phyloP scores from a whole-genome alignment of 2,797 vertebrate species.

The Diplodus sargus region DNA sequence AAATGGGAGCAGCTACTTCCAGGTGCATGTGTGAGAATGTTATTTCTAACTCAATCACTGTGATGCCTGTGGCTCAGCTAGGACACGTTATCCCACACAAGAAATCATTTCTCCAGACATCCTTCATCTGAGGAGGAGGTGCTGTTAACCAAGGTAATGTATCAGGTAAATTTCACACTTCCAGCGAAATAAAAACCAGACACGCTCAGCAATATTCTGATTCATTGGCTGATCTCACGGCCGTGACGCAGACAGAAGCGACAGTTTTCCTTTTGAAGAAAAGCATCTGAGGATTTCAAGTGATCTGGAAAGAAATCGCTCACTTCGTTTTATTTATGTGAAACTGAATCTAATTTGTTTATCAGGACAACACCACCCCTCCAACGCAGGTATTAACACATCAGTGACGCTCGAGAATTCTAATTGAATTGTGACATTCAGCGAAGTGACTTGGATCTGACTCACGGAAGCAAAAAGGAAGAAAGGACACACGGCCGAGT shows the following conservation, averaged over 20 bases:
- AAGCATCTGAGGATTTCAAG: not conserved
- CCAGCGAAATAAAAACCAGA: constrained; percentile 23
- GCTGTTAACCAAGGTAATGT: constrained; percentile 34
- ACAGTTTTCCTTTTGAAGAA: constrained; percentile 1
- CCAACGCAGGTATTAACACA: constrained; percentile 22
- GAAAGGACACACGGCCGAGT: constrained; percentile 33
- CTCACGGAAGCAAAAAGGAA: constrained; percentile 24
- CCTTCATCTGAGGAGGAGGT: constrained; percentile 46
- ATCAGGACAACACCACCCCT: constrained; percentile 28
- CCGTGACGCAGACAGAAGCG: constrained; percentile 11
- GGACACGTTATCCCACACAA: constrained; percentile 26
- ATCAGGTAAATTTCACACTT: constrained; percentile 52
- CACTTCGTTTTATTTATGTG: not conserved
- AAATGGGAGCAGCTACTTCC: constrained; percentile 38
- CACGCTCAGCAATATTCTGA: constrained; percentile 17
- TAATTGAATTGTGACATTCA: constrained; percentile 42
- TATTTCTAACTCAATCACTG: constrained; percentile 58
- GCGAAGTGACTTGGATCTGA: constrained; percentile 20
- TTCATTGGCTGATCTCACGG: constrained; percentile 26
- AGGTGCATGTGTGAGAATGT: constrained; percentile 36
- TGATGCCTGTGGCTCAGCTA: constrained; percentile 53
- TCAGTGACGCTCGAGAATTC: not conserved
- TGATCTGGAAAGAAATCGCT: not conserved
- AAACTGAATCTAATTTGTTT: constrained; percentile 24
- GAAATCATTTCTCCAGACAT: constrained; percentile 52